Percentiles rank a stretch among this genome's conserved stretches.
Evolutionary conservation across 2,113 vertebrate genomes (phyloP).

Genomic region (Pteropus alecto): DNA sequence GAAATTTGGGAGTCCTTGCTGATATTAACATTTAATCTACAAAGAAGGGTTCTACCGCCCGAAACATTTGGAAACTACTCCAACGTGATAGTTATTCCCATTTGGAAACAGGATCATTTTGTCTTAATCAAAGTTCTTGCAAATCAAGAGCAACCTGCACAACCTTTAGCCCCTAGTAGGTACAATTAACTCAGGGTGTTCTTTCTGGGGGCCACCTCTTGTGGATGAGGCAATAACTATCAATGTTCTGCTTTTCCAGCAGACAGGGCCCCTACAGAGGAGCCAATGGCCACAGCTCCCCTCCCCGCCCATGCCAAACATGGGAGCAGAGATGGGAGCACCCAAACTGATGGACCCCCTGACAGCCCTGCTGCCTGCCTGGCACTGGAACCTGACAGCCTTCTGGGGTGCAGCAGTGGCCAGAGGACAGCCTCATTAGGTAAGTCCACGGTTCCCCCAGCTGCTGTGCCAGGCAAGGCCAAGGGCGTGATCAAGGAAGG

Average conservation of each 20-base stretch:
- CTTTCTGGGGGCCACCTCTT: background rate
- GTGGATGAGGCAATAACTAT: background rate
- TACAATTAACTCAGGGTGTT: background rate
- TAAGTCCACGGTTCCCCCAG: constrained; percentile 48
- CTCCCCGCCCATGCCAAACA: constrained; percentile 79
- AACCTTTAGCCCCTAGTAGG: accelerated
- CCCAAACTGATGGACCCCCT: constrained; percentile 84
- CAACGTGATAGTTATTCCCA: background rate
- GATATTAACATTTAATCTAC: background rate
- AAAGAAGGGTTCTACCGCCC: background rate
- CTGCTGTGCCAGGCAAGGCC: no score
- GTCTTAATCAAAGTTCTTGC: background rate
- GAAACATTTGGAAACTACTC: background rate
- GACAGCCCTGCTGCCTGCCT: constrained; percentile 49
- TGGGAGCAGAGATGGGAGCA: constrained; percentile 88
- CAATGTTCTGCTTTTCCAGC: constrained; percentile 43
- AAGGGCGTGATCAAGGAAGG: background rate
- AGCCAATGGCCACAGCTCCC: constrained; percentile 60
- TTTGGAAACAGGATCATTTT: background rate
- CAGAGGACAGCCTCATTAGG: constrained; percentile 65
- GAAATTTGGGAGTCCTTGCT: background rate
- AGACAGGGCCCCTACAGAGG: constrained; percentile 85
- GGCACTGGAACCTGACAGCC: constrained; percentile 32
- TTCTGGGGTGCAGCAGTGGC: constrained; percentile 41
- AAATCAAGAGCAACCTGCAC: background rate